Evolutionary conservation across 2,797 vertebrate species (phyloP).

Genomic region (Huso huso): DNA sequence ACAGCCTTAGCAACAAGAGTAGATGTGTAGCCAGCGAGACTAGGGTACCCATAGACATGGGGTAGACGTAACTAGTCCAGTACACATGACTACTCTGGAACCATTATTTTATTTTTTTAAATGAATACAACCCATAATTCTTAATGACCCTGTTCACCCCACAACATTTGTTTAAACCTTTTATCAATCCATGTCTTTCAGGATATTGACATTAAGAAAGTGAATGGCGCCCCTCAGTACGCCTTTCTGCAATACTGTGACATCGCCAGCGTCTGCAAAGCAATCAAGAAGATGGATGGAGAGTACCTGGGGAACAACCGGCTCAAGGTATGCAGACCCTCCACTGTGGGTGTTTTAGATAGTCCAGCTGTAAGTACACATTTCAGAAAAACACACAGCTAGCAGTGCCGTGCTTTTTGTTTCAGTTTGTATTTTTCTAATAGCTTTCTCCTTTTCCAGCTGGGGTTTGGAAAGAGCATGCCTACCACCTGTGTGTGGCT

Average conservation of each 20-base stretch:
- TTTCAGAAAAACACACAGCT: background rate
- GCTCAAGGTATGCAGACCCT: slow-evolving; percentile 50
- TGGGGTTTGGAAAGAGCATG: slow-evolving; percentile 98
- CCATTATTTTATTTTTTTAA: too few relatives aligned
- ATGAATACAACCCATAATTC: too few relatives aligned
- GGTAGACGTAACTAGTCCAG: too few relatives aligned
- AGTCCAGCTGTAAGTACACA: background rate
- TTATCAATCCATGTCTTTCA: slow-evolving; percentile 38
- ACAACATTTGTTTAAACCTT: background rate
- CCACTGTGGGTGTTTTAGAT: background rate
- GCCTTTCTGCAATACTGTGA: slow-evolving; percentile 97
- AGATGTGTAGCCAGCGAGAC: too few relatives aligned
- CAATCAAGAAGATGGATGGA: slow-evolving; percentile 99
- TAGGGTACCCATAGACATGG: too few relatives aligned
- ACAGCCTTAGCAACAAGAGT: background rate
- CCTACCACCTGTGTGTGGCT: slow-evolving; percentile 97
- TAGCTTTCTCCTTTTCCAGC: slow-evolving; percentile 55
- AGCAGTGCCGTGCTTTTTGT: background rate
- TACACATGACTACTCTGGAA: too few relatives aligned
- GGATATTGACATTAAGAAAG: slow-evolving; percentile 98
- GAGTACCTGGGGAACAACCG: slow-evolving; percentile 71
- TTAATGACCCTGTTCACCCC: too few relatives aligned
- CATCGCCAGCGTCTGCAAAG: slow-evolving; percentile 96
- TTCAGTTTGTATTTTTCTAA: slow-evolving; percentile 20
- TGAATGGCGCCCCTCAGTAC: slow-evolving; percentile 93